phyloP scores from a whole-genome alignment of 2,797 vertebrate genomes.

The Nannoperca australis region DNA sequence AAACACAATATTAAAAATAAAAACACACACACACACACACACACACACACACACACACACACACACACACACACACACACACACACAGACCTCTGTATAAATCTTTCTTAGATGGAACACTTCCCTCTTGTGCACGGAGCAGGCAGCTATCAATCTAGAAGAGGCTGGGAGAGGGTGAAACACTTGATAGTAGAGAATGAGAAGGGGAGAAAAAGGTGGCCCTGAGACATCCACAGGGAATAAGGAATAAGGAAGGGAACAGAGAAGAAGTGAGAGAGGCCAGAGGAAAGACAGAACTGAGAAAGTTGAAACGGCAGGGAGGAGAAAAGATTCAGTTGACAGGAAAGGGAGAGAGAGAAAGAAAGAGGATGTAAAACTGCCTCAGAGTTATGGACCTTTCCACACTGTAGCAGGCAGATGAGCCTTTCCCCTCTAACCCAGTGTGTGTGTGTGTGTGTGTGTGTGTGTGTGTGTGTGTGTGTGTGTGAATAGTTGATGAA shows the following conservation, averaged over 20 bases:
- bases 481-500: conserved; percentile 39
- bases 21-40: conserved; percentile 3
- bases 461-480: conserved; percentile 31
- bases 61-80: conserved; percentile 14
- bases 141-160: conserved; percentile 74
- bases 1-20: too few relatives aligned
- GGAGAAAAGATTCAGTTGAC: conserved; percentile 54
- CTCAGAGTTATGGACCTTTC: conserved; percentile 63
- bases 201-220: conserved; percentile 36
- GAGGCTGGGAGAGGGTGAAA: conserved; percentile 29
- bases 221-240: conserved; percentile 52
- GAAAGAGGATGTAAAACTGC: conserved; percentile 39
- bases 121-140: conserved; percentile 63
- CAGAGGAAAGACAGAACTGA: conserved; percentile 44
- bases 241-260: conserved; percentile 20
- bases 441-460: conserved; percentile 35
- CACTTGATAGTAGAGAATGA: conserved; percentile 36
- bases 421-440: conserved; percentile 30
- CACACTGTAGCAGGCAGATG: conserved; percentile 58
- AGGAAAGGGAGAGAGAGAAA: conserved; percentile 25
- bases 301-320: conserved; percentile 43
- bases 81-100: conserved; percentile 48
- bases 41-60: conserved; percentile 12
- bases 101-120: conserved; percentile 66
- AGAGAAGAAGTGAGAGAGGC: conserved; percentile 23